phyloP scores from a whole-genome alignment of 1,140 invertebrate species.

The Holotrichia oblita region DNA sequence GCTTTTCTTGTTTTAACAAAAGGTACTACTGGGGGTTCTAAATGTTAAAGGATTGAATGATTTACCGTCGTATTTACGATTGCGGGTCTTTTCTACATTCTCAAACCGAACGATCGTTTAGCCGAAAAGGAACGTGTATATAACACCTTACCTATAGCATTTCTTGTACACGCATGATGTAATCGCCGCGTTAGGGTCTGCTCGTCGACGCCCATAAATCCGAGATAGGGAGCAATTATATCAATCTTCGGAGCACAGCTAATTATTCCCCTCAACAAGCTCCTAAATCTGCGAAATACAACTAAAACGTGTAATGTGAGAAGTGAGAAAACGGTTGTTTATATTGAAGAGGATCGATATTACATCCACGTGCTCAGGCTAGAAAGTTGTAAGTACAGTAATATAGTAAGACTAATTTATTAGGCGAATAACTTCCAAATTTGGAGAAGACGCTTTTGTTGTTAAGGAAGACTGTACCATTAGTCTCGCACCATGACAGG shows the following conservation, averaged over 20 bases:
- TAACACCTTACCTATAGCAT: neutral
- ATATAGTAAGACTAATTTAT: too few relatives aligned
- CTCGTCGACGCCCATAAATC: slow-evolving; percentile 6
- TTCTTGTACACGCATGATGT: neutral
- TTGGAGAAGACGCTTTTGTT: too few relatives aligned
- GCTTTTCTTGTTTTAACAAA: neutral
- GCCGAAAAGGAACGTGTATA: neutral
- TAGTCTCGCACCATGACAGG: neutral
- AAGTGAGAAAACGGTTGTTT: neutral
- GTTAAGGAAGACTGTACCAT: neutral
- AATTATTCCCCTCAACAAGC: slow-evolving; percentile 8
- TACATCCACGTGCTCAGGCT: too few relatives aligned
- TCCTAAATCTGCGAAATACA: slow-evolving; percentile 9
- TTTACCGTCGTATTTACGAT: slow-evolving; percentile 18
- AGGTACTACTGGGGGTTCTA: neutral
- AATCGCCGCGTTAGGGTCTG: neutral
- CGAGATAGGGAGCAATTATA: slow-evolving; percentile 4
- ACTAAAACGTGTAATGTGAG: neutral
- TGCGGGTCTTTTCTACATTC: neutral
- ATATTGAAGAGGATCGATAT: neutral
- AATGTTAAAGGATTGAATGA: neutral
- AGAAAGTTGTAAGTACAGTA: too few relatives aligned
- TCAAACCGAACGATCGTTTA: neutral
- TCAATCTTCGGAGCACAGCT: slow-evolving; percentile 7
- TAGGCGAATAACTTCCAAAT: too few relatives aligned